phyloP scores from a whole-genome alignment of 2,113 vertebrate genomes.

The Megaceryle maxima region DNA sequence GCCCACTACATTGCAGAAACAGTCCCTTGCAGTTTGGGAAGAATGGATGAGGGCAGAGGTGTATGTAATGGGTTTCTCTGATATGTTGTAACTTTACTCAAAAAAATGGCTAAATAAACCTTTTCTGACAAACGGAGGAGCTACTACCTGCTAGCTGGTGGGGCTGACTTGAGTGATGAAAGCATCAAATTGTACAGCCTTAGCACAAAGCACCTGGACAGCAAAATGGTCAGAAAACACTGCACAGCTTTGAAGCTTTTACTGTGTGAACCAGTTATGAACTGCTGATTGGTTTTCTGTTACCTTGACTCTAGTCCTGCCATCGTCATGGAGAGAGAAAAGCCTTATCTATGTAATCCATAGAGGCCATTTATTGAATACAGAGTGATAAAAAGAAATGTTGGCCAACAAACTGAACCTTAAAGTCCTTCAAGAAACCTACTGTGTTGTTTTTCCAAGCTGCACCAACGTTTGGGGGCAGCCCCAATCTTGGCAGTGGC shows the following conservation, averaged over 20 bases:
- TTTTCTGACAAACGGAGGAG: neutral
- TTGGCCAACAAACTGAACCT: neutral
- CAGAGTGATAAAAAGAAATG: neutral
- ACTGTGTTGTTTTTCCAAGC: neutral
- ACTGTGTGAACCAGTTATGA: neutral
- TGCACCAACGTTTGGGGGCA: neutral
- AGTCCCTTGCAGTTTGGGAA: neutral
- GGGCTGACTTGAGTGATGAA: neutral
- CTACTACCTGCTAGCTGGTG: neutral
- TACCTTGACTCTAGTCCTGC: neutral
- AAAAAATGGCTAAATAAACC: neutral
- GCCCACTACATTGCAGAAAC: neutral
- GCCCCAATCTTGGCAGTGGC: neutral
- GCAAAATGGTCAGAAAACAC: neutral
- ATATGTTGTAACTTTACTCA: neutral
- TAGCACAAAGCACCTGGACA: neutral
- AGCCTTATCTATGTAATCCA: neutral
- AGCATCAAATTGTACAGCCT: neutral
- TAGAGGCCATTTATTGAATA: neutral
- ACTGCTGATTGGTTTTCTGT: neutral
- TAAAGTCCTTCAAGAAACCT: neutral
- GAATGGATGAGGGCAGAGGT: neutral
- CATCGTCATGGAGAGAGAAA: accelerated
- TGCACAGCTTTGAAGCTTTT: neutral
- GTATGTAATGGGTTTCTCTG: neutral